A percentile compares a stretch with the other conserved stretches of the same genome.
phyloP scores from a whole-genome alignment of 2,113 vertebrate genomes.

The Podilymbus podiceps region DNA sequence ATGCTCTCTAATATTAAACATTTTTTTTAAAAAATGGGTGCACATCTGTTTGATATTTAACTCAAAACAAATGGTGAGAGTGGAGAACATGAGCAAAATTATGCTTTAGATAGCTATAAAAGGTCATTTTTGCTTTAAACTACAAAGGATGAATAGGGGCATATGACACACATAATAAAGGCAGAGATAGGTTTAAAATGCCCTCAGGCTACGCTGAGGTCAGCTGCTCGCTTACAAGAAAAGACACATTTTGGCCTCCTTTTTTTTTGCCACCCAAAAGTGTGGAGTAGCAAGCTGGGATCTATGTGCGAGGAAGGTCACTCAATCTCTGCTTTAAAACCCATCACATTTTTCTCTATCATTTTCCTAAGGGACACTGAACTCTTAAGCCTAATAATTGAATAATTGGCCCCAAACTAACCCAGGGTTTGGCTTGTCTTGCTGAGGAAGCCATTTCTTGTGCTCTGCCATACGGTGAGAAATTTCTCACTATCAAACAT shows the following conservation, averaged over 20 bases:
- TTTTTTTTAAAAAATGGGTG: constrained; percentile 64
- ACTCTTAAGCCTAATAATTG: background rate
- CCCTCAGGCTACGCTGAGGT: background rate
- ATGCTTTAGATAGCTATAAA: constrained; percentile 67
- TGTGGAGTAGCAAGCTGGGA: background rate
- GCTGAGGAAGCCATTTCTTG: background rate
- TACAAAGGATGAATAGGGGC: constrained; percentile 60
- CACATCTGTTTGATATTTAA: constrained; percentile 81
- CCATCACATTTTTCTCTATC: background rate
- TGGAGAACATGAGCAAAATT: constrained; percentile 67
- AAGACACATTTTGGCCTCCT: constrained; percentile 5
- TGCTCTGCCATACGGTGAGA: background rate
- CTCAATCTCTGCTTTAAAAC: background rate
- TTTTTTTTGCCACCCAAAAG: background rate
- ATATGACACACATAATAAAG: constrained; percentile 41
- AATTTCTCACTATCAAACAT: background rate
- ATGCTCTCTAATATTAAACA: constrained; percentile 75
- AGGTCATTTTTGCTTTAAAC: constrained; percentile 63
- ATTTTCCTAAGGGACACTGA: background rate
- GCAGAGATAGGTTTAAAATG: constrained; percentile 1
- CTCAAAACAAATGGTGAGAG: constrained; percentile 73
- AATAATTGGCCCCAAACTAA: background rate
- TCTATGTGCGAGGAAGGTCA: background rate
- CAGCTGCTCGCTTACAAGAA: constrained; percentile 35
- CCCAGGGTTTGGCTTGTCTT: background rate